A percentile compares a stretch with the other conserved stretches of the same genome.
Evolutionary conservation across 2,888 invertebrate genomes (phyloP).

Genomic region (Sesamia inferens): DNA sequence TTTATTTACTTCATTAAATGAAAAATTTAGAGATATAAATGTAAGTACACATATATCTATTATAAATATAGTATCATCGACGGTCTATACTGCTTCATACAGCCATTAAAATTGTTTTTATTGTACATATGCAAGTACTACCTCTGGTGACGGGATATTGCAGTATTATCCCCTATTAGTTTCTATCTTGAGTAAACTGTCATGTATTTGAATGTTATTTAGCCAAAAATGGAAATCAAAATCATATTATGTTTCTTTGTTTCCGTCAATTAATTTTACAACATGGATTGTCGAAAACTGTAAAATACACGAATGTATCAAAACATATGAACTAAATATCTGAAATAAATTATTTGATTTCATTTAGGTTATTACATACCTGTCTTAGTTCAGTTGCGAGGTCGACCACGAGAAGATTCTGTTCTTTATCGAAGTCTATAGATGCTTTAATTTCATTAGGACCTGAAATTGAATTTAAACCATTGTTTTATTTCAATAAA

Average conservation of each 20-base stretch:
- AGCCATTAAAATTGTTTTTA: no score
- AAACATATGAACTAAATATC: no score
- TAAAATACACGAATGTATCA: neutral
- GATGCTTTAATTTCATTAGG: constrained; percentile 90
- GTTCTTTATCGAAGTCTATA: constrained; percentile 87
- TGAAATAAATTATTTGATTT: no score
- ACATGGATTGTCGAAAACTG: neutral
- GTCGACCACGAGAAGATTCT: constrained; percentile 91
- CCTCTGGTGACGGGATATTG: no score
- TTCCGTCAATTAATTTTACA: neutral
- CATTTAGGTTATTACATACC: constrained; percentile 68
- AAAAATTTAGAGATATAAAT: no score
- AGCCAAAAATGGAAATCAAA: neutral
- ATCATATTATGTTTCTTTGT: no score
- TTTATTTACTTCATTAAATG: no score
- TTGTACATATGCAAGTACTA: no score
- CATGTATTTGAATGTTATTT: neutral
- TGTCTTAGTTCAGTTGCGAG: constrained; percentile 92
- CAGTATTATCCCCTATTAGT: neutral
- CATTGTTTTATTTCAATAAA: neutral
- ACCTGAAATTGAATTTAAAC: constrained; percentile 78
- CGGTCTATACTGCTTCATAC: no score
- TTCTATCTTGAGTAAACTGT: neutral
- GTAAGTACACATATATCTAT: no score
- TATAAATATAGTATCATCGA: no score